Base-by-base conservation (phyloP, 2,113 vertebrate species). In the Dendrocopos noguchii region DNA sequence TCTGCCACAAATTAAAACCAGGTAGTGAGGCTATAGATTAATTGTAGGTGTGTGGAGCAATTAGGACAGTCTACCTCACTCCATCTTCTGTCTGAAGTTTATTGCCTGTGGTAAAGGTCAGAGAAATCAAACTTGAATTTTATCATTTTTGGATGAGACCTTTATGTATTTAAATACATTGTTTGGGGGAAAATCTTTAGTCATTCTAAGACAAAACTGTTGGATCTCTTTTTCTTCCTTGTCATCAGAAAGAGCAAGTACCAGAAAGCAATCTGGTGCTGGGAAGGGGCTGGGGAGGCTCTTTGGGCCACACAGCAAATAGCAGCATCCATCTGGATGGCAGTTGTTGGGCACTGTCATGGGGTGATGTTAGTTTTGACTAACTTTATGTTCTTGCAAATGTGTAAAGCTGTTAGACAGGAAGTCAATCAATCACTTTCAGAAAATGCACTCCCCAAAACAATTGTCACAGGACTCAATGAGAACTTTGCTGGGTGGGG, bases 1-100 rank as follows among this genome's bases (percentile, higher is more conserved):
- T 94, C 82, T 95, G 70, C 56, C 2, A 1, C 73, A 94, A 89
- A 96, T 95, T 86, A 95, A 85, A 91, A 68, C 56, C 4, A 12
- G 34, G 94, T 96, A 93, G 78, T 85, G 79, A 87, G 89, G 88
- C 95, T 96, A 93, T 63, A 92, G 93, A 95, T 96, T 94, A 97
- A 94, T 88, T 89, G 80, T 94, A 59, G 68, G 31, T 85, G 33
- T 77, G 81, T 39, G 27, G 59, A 90, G 70, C 77, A 95, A 96
- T 95, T 94, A 97, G 79, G 80, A 80, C 39, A 76, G 44, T n/a
- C 89, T 93, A 34, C 75, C 72, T 89, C 82, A 61, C 52, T 78
- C 57, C 77, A 59, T 39, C 65, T 84, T 80, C 73, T 72, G 50
- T 91, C 65, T 96, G 94, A 89, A 91, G 82, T 75, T 89, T 92